Base-by-base conservation (phyloP, 53 echinoderm and acorn worm species). In the Henricia sp. region DNA sequence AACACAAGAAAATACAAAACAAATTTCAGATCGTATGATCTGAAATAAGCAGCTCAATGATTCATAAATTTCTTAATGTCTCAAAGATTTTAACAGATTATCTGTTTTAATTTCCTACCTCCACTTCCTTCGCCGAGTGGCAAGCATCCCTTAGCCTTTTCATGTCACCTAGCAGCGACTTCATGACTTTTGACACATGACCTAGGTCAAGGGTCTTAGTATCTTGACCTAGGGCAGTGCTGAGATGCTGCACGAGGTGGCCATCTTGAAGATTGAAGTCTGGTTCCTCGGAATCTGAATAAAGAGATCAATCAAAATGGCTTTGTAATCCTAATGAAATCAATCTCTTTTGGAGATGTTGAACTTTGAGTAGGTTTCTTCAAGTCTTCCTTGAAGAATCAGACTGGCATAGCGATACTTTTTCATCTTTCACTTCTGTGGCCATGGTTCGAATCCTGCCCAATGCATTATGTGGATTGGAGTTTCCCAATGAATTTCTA, bases 231-330 rank as follows among this genome's bases (percentile, higher is more conserved):
- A 88, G 62, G 41, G 82, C 83, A 8, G 33, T 29, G 65, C 82
- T 71, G 35, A 88, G 53, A 4, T 82, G 72, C 52, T 83, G 71
- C 50, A 70, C 71, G 16, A 88, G 72, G 36, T 88, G 88, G 38
- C 82, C 83, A 0, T 82, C 64, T 33, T 88, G 88, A 21, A 88
- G 83, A 35, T 82, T 72, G 60, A 59, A 43, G 36, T 43, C 50
- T 50, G 74, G 46, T 9, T 70, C 70, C 28, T 43, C 70, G 0
- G 43, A 24, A 28, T 60, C 62, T 60, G 16, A 6, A 55, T 10
- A 46, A 14, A 46, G 14, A 46, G 8, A n/a, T n/a, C n/a, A 46
- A 14, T 10, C 48, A 8, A 46, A 8, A n/a, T n/a, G n/a, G n/a
- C n/a, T n/a, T n/a, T n/a, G n/a, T n/a, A n/a, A n/a, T n/a, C n/a